Evolutionary conservation across 1,140 invertebrate species (phyloP).

Genomic region (Myzus persicae): DNA sequence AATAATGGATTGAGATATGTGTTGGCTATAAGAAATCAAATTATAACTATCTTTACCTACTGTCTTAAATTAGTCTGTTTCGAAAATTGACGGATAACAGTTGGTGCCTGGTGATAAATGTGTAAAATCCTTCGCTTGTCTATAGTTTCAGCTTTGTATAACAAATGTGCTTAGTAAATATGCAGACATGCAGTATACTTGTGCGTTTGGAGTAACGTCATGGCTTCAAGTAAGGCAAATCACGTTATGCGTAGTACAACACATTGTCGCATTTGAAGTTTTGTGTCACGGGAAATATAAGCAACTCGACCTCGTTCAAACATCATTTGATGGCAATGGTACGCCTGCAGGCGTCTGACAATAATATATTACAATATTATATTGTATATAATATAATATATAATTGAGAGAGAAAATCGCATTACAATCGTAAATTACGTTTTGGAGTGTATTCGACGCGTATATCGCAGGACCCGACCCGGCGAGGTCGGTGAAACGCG

Average conservation of each 20-base stretch:
- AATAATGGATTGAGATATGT: neutral
- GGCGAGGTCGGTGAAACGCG: neutral
- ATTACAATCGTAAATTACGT: constrained; percentile 19
- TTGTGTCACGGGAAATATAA: constrained; percentile 3
- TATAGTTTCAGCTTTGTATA: neutral
- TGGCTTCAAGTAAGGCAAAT: neutral
- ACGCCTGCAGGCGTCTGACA: neutral
- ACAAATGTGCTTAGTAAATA: neutral
- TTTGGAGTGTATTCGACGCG: constrained; percentile 16
- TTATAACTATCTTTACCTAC: neutral
- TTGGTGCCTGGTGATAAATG: neutral
- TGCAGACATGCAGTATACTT: neutral
- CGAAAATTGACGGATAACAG: neutral
- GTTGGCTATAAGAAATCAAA: neutral
- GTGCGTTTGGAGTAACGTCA: neutral
- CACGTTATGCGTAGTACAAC: neutral
- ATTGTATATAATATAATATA: neutral
- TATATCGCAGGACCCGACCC: neutral
- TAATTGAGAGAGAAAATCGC: neutral
- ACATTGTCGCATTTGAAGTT: neutral
- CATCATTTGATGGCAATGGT: neutral
- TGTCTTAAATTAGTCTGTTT: neutral
- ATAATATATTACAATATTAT: constrained; percentile 21
- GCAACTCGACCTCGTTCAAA: neutral
- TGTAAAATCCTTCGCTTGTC: neutral